phyloP scores from a whole-genome alignment of 2,113 vertebrate species.

The Polyodon spathula region DNA sequence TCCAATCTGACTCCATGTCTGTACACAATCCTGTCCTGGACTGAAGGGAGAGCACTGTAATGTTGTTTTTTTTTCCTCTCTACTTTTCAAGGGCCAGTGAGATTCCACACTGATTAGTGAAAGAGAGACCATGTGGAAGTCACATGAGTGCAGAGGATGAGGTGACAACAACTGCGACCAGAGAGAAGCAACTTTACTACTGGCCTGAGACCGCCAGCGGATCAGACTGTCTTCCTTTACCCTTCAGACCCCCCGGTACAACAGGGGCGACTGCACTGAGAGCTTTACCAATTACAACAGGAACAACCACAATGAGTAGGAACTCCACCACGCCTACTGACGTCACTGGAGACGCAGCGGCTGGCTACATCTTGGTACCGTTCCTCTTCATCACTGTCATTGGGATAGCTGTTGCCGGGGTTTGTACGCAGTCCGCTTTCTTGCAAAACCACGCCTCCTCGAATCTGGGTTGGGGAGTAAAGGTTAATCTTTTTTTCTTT shows the following conservation, averaged over 20 bases:
- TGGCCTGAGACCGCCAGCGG: constrained; percentile 25
- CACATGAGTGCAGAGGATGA: constrained; percentile 59
- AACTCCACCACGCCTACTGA: constrained; percentile 68
- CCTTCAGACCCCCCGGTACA: too few species aligned
- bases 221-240: too few species aligned
- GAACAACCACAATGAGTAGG: constrained; percentile 34
- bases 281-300: constrained; percentile 24
- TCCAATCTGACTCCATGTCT: too few species aligned
- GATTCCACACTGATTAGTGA: constrained; percentile 38
- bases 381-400: constrained; percentile 77
- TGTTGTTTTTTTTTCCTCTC: not conserved
- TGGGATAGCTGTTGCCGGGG: constrained; percentile 75
- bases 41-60: not conserved
- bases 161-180: constrained; percentile 33
- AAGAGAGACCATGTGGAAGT: constrained; percentile 54
- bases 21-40: too few species aligned
- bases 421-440: constrained; percentile 44
- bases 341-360: constrained; percentile 54
- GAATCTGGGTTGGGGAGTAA: not conserved
- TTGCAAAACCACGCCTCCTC: not conserved
- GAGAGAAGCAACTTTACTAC: constrained; percentile 20
- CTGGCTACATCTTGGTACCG: constrained; percentile 75
- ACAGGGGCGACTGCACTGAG: too few species aligned
- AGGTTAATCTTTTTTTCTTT: constrained; percentile 8
- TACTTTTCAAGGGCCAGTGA: constrained; percentile 6